Evolutionary conservation across 2,888 invertebrate species (phyloP), one percentile per base, ranked within the genome.

Genomic region (Erebia aethiops): DNA sequence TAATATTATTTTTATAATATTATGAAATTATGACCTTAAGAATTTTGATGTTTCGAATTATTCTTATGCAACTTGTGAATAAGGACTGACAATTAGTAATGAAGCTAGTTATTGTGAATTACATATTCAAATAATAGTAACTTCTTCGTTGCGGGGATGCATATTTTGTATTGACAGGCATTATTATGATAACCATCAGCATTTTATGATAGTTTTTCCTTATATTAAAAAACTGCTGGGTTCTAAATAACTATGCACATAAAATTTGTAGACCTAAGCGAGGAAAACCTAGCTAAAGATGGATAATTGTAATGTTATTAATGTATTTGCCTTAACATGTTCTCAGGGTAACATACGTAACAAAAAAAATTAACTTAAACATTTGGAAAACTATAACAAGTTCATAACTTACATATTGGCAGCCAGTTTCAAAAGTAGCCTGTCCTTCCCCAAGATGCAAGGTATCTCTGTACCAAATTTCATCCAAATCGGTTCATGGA

Each of bases 1-100:
- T 79, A 83, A 84, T 84, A 83, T 91, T 90, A 90, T 91, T 91
- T 92, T 91, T 91, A 82, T 90, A 90, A 76, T 77, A 78, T 78
- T 83, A 87, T 80, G 83, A 84, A 85, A 86, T 51, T 35, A 85
- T 82, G 81, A 90, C 88, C 88, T 90, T 87, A 85, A 84, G 84
- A 86, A 83, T 84, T 79, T 80, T 84, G 77, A 83, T 82, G 84
- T 85, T 81, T 84, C 85, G 85, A 86, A 79, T 82, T 87, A 87
- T 87, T 86, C 83, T 85, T 84, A 87, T 82, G 84, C 83, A 80
- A 88, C 82, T 84, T 87, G 84, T 87, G 85, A 87, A 86, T 87
- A 88, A 87, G 84, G 91, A 92, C 91, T 91, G 91, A 91, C 78
- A 71, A 82, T 89, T 74, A 74, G 68, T 70, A 62, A 63, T 87